phyloP scores from a whole-genome alignment of 1,140 invertebrate species.

The Elysia chlorotica region DNA sequence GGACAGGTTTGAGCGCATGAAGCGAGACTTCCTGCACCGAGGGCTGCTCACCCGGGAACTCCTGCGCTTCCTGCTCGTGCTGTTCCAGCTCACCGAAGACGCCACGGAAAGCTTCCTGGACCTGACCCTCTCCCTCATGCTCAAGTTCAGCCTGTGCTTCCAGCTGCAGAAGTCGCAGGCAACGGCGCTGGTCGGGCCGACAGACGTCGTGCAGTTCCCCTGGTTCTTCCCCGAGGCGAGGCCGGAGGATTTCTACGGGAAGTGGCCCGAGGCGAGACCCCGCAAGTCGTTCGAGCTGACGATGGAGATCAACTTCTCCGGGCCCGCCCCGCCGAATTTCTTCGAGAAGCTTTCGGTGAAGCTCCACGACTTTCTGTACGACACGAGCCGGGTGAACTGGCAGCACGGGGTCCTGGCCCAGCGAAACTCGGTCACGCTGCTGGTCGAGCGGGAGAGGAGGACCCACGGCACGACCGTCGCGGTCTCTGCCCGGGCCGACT shows the following conservation, averaged over 20 bases:
- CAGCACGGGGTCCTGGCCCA: constrained; percentile 47
- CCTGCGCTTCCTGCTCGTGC: constrained; percentile 43
- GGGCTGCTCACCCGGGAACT: constrained; percentile 53
- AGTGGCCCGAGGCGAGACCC: constrained; percentile 43
- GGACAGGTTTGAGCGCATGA: constrained; percentile 42
- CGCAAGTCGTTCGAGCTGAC: constrained; percentile 41
- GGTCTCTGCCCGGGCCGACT: constrained; percentile 42
- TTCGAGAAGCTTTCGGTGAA: constrained; percentile 54
- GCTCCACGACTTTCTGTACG: constrained; percentile 42
- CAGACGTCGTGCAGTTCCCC: constrained; percentile 47
- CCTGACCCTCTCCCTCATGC: constrained; percentile 39
- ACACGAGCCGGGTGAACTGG: constrained; percentile 47
- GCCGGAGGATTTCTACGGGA: constrained; percentile 30
- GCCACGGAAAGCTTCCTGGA: constrained; percentile 45
- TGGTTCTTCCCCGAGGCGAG: constrained; percentile 48
- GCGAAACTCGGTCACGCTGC: constrained; percentile 37
- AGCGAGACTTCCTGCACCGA: constrained; percentile 43
- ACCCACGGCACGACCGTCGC: constrained; percentile 30
- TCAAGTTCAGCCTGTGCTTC: constrained; percentile 56
- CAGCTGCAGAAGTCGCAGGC: constrained; percentile 35
- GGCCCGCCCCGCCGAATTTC: constrained; percentile 50
- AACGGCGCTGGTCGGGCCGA: constrained; percentile 33
- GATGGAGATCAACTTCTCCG: constrained; percentile 42
- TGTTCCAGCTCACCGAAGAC: constrained; percentile 45
- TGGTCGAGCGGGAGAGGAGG: constrained; percentile 36